Conservation (phyloP, 2,888 invertebrate genomes). For the Drosophila imparisetae region DNA sequence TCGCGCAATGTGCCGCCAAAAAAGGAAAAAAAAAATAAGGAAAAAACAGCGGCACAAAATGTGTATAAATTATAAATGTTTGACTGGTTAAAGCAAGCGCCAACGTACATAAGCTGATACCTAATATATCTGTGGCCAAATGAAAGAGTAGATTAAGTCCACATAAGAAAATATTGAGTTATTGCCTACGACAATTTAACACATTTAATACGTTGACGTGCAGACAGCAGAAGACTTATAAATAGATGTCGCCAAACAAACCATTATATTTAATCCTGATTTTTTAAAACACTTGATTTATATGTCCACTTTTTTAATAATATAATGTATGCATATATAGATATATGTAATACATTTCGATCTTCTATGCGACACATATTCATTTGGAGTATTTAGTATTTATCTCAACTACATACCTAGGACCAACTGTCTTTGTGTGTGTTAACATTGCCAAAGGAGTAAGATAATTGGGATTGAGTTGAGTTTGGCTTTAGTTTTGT, state of each 20-base stretch:
- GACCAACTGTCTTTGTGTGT: neutral
- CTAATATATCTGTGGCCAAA: neutral
- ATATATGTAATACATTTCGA: neutral
- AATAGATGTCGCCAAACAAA: neutral
- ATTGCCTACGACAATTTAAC: neutral
- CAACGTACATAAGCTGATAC: constrained; percentile 13
- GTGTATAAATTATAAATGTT: constrained; percentile 57
- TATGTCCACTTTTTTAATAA: neutral
- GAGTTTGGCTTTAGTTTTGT: constrained; percentile 9
- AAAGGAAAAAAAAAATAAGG: constrained; percentile 13
- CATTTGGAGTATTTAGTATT: neutral
- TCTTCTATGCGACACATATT: neutral
- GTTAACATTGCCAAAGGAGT: neutral
- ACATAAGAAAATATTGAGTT: neutral
- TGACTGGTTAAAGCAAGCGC: constrained; percentile 30
- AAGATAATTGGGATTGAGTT: constrained; percentile 11
- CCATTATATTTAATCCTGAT: neutral
- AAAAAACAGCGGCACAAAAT: constrained; percentile 24
- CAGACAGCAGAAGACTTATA: neutral
- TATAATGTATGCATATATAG: neutral
- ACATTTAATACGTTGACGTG: neutral
- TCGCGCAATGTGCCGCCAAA: constrained; percentile 47
- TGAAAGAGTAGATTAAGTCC: neutral
- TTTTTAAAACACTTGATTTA: neutral
- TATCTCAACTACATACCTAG: neutral